These are phyloP conservation scores for Eospalax fontanierii DNA, from an alignment of 2,797 vertebrate genomes.

Conservation along the genomic window DNA sequence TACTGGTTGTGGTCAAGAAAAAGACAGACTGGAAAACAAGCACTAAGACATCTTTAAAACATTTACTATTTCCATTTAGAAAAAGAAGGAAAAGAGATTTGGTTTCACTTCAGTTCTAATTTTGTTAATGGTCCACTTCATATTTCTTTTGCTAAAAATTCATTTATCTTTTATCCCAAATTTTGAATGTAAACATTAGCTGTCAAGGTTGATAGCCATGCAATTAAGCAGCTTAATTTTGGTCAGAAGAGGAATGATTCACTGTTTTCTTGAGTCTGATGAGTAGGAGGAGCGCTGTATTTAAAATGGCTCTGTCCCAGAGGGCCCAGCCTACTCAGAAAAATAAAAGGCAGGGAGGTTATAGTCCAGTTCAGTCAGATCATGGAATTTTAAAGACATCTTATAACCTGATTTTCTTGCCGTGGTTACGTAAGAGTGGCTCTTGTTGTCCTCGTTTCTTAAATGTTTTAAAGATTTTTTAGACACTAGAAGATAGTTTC, in stretches of 20 bases:
- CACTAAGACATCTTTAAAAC: slow-evolving; percentile 72
- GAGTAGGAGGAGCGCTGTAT: slow-evolving; percentile 51
- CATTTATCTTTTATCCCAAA: slow-evolving; percentile 59
- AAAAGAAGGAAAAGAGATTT: neutral
- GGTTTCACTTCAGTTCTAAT: slow-evolving; percentile 66
- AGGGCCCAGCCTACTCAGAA: slow-evolving; percentile 68
- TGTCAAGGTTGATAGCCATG: slow-evolving; percentile 65
- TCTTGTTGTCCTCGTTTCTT: slow-evolving; percentile 62
- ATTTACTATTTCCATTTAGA: slow-evolving; percentile 61
- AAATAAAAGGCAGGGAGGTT: slow-evolving; percentile 52
- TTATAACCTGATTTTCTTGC: slow-evolving; percentile 66
- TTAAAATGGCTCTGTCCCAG: slow-evolving; percentile 79
- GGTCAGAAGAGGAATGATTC: slow-evolving; percentile 80
- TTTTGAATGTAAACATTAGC: slow-evolving; percentile 76
- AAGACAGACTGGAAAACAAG: slow-evolving; percentile 73
- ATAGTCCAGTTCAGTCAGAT: neutral
- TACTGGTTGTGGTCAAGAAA: slow-evolving; percentile 78
- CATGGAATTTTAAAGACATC: slow-evolving; percentile 20
- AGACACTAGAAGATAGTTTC: slow-evolving; percentile 34
- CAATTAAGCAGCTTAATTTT: slow-evolving; percentile 77
- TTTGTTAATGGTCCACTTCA: slow-evolving; percentile 67
- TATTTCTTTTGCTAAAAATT: slow-evolving; percentile 72
- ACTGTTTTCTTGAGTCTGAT: slow-evolving; percentile 69
- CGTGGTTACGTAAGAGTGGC: slow-evolving; percentile 34
- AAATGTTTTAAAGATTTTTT: slow-evolving; percentile 26